Evolutionary conservation across 2,797 vertebrate species (phyloP), one percentile per base, ranked within the genome.

Genomic region (Chrysocyon brachyurus): DNA sequence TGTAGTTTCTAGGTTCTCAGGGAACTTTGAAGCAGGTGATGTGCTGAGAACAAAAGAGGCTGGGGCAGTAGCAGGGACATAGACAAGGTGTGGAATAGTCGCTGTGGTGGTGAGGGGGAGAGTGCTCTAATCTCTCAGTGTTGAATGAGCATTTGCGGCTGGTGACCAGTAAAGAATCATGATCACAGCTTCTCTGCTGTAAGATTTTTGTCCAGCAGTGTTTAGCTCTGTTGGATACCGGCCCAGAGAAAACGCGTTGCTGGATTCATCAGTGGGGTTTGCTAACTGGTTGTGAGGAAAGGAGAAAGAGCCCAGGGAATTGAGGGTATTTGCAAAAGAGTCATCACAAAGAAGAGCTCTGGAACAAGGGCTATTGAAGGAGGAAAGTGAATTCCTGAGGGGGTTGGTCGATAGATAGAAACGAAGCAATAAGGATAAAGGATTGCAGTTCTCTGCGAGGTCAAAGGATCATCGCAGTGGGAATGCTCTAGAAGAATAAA

Each of bases 351-450:
- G 77, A 79, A 75, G 9, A 17, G 1, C 19, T 73, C 15, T 82
- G 54, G 31, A 90, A 82, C 11, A 68, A 82, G 75, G 63, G 57
- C 49, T 92, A 17, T 10, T 61, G 86, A 85, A 90, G 15, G 36
- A 96, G 31, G 36, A 5, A 54, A 68, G 22, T 40, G 31, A 68
- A 73, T 40, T 92, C 68, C 78, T 49, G 36, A 70, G 26, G 56
- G 63, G 12, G 19, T 56, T 54, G 21, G 57, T 86, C 81, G 19
- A 70, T 64, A 77, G 19, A 70, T 64, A 77, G 90, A 92, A 86
- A 91, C 24, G n/a, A 79, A 94, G 52, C 46, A 59, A 91, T 79
- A 66, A 92, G 75, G 61, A 46, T 72, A 87, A 88, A 84, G 81
- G 33, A 68, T 63, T 70, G 14, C 17, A 77, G 21, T 94, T 83